Evolutionary conservation across 2,113 vertebrate species (phyloP), one percentile per base, ranked within the genome.

Genomic region (Lophochroa leadbeateri): DNA sequence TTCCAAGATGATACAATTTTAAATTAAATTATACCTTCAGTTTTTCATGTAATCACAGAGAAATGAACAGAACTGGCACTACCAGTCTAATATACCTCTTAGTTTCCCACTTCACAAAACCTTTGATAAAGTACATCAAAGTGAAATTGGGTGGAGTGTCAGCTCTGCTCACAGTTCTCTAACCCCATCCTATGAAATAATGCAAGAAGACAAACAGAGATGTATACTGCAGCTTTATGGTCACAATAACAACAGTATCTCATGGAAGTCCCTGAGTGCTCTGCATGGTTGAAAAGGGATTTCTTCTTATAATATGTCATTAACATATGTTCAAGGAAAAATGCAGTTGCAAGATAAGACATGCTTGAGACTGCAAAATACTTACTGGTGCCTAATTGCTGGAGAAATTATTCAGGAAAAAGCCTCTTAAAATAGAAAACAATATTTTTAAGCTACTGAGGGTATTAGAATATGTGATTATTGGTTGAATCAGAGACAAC

Each of bases 351-450:
- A 95, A 92, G 65, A 82, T 82, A 88, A 93, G 44, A 87, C 86
- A 88, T 96, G 95, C 92, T 95, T 72, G 39, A 93, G 65, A 84
- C 92, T 97, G 80, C 96, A 92, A 90, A 43, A 95, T 95, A 97
- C 95, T 95, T 96, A 96, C 92, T 96, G 92, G 70, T 88, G 86
- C 35, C 90, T 96, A 96, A 96, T 90, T 96, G 95, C 65, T 94
- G 94, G 43, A 95, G 94, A 89, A 94, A 84, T 92, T 94, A 93
- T 44, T 95, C 88, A 72, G 92, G 88, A 95, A 94, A 96, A 94
- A 71, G 75, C 49, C 52, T 96, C 92, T 95, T 96, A 93, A 97
- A 95, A 94, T 68, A 95, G 83, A 93, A 93, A 90, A 92, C 58
- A 92, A 14, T 86, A 88, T 71, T 92, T 95, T 95, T 85, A 85